Base-by-base conservation (phyloP, 1,140 invertebrate species). In the Nasonia longicornis region DNA sequence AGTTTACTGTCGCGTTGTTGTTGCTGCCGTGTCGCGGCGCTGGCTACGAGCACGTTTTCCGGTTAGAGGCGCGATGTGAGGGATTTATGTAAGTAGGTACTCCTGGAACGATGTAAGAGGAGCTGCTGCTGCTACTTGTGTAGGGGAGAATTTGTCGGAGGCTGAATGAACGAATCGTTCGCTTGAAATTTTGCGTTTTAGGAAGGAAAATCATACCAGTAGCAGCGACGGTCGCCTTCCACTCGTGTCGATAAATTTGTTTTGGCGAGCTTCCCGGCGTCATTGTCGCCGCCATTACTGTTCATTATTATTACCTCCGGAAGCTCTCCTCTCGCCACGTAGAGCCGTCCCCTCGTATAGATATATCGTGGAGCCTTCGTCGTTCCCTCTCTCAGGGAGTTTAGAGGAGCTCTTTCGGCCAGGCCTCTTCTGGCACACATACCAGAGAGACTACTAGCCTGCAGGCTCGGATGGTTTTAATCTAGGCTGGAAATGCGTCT, bases 401-500 rank as follows among this genome's bases (percentile, higher is more conserved):
- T 2, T 42, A 10, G 38, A 42, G 38, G 8, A 42, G 38, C 38
- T 7, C 38, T 42, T 42, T 42, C 45, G 45, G 45, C 45, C 45
- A 48, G 45, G 45, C 12, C 16, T 73, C 71, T 45, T 22, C 45
- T 58, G 48, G 31, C 6, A 58, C 45, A 22, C 16, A 29, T 45
- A 58, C 12, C n/a, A 20, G 58, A 20, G 58, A 8, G 71, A 74
- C 52, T 58, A 58, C 4, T 31, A 14, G 48, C 48, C 72, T 58
- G 11, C 48, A 74, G 72, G 26, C 26, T 58, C 63, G 75, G 67
- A n/a, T 70, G 45, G 69, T 85, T 84, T 85, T 84, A 85, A 85
- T 83, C 83, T 85, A 48, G 22, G 20, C 52, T 29, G 70, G 80
- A 85, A 82, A 83, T 20, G 58, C 64, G 80, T 74, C 66, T 71